A percentile compares a stretch with the other conserved stretches of the same genome.
Evolutionary conservation across 2,888 invertebrate species (phyloP).

Genomic region (Arge pagana): DNA sequence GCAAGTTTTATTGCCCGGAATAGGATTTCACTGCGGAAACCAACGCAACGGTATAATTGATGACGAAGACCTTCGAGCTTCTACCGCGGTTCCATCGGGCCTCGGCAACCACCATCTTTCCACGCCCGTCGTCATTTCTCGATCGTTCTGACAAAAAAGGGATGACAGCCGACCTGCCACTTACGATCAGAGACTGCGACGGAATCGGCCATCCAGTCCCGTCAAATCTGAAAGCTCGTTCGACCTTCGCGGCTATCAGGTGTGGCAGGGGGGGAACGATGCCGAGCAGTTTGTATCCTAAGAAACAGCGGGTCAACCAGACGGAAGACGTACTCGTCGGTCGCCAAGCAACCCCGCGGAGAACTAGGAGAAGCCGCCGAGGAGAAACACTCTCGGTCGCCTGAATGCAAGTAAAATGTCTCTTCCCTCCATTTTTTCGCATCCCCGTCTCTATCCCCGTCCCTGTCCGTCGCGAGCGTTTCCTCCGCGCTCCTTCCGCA

Average conservation of each 20-base stretch:
- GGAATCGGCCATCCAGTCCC: slow-evolving; percentile 10
- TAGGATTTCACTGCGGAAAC: too few relatives aligned
- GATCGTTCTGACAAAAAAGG: too few relatives aligned
- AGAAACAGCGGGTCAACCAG: slow-evolving; percentile 50
- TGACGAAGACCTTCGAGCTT: too few relatives aligned
- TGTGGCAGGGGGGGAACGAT: slow-evolving; percentile 32
- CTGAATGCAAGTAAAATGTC: slow-evolving; percentile 35
- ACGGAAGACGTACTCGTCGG: slow-evolving; percentile 48
- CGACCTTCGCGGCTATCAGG: neutral
- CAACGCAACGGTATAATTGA: too few relatives aligned
- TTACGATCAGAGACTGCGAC: too few relatives aligned
- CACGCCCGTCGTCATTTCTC: too few relatives aligned
- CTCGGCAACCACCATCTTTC: too few relatives aligned
- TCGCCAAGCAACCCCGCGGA: slow-evolving; percentile 48
- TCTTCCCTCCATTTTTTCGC: slow-evolving; percentile 21
- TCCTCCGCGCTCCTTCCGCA: slow-evolving; percentile 28
- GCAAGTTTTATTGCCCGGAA: too few relatives aligned
- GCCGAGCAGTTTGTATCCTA: slow-evolving; percentile 44
- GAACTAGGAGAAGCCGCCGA: slow-evolving; percentile 1
- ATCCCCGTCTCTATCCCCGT: neutral
- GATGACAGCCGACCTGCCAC: too few relatives aligned
- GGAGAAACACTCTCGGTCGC: slow-evolving; percentile 10
- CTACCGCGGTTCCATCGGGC: too few relatives aligned
- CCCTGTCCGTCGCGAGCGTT: too few relatives aligned
- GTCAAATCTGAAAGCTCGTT: slow-evolving; percentile 14